Evolutionary conservation across 2,113 vertebrate genomes (phyloP).

Genomic region (Climacteris rufus): DNA sequence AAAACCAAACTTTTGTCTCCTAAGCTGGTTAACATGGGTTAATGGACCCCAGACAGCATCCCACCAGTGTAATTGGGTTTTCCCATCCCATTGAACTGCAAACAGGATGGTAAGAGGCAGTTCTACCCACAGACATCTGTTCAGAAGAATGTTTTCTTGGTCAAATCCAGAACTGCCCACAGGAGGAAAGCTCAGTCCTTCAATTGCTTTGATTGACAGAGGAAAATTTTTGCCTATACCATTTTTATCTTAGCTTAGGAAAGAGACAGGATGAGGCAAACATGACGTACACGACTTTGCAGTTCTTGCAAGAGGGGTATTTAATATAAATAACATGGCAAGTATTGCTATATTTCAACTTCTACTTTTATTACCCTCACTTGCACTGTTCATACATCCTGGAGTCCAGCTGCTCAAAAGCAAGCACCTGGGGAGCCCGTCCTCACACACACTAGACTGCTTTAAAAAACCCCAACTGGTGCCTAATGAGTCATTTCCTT

Average conservation of each 20-base stretch:
- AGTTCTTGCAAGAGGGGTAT: not conserved
- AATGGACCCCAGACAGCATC: not conserved
- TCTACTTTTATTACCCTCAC: not conserved
- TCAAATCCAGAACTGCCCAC: not conserved
- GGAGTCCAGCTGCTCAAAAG: not conserved
- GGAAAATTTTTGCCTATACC: not conserved
- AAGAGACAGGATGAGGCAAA: not conserved
- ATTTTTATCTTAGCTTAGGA: not conserved
- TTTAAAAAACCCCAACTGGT: not conserved
- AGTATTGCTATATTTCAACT: not conserved
- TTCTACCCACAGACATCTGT: not conserved
- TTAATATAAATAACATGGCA: not conserved
- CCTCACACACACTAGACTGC: not conserved
- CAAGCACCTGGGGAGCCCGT: not conserved
- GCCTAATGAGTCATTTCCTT: conserved; percentile 18
- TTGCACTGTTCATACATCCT: not conserved
- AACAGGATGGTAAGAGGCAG: not conserved
- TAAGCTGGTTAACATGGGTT: not conserved
- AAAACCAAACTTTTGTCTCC: not conserved
- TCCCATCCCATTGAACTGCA: not conserved
- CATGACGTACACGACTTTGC: not conserved
- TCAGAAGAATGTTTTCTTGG: not conserved
- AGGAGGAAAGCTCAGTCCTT: not conserved
- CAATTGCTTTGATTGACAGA: not conserved
- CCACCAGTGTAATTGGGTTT: not conserved